Percentiles rank a stretch among this genome's conserved stretches.
Conservation (phyloP, 1,140 invertebrate genomes). For the Drosophila equinoxialis region DNA sequence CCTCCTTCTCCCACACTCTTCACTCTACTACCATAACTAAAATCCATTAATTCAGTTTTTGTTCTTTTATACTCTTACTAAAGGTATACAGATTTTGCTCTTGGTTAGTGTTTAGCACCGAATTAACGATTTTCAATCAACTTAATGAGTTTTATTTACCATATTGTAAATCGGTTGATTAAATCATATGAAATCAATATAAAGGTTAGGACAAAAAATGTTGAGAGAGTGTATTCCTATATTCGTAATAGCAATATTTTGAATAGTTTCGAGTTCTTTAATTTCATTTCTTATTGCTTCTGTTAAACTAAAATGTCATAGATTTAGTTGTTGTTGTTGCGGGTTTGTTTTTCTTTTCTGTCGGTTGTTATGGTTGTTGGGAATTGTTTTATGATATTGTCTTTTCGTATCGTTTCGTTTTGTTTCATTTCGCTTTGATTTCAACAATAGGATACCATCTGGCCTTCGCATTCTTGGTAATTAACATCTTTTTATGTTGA, state of each 20-base stretch:
- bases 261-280: slow-evolving; percentile 18
- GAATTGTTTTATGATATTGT: slow-evolving; percentile 56
- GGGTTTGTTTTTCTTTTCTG: slow-evolving; percentile 35
- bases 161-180: too few species aligned
- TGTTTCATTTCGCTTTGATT: slow-evolving; percentile 6
- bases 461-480: slow-evolving; percentile 42
- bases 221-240: not conserved
- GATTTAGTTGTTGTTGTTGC: slow-evolving; percentile 48
- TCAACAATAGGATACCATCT: slow-evolving; percentile 33
- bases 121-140: too few species aligned
- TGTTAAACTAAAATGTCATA: slow-evolving; percentile 42
- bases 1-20: too few species aligned
- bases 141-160: too few species aligned
- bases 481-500: slow-evolving; percentile 58
- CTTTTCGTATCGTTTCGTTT: slow-evolving; percentile 46
- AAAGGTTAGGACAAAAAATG: too few species aligned
- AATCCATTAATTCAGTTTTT: slow-evolving; percentile 30
- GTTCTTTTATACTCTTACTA: slow-evolving; percentile 1
- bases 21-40: not conserved
- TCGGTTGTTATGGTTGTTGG: slow-evolving; percentile 40
- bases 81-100: not conserved
- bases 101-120: too few species aligned
- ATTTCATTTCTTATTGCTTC: slow-evolving; percentile 23
- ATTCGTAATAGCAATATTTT: slow-evolving; percentile 12
- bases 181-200: too few species aligned